A percentile compares a stretch with the other conserved stretches of the same genome.
Evolutionary conservation across 2,888 invertebrate genomes (phyloP).

Genomic region (Caenorhabditis sp.): DNA sequence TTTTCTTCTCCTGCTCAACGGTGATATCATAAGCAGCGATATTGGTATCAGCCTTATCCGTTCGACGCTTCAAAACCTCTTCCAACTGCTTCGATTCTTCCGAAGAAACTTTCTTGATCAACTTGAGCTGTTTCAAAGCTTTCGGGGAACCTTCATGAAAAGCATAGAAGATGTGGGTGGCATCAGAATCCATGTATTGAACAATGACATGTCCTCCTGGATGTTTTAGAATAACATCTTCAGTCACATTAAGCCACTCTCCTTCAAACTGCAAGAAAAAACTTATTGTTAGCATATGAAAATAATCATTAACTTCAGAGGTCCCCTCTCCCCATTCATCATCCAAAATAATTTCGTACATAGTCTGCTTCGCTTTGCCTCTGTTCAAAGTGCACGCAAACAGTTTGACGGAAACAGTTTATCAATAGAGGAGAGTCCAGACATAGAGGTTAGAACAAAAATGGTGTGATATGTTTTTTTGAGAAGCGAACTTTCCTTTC

Average conservation of each 20-base stretch:
- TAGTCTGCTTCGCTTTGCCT: background rate
- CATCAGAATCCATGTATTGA: conserved; percentile 63
- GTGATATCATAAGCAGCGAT: conserved; percentile 62
- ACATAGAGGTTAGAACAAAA: too few relatives aligned
- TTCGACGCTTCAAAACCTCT: conserved; percentile 39
- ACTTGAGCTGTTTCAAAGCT: conserved; percentile 65
- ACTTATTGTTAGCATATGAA: too few relatives aligned
- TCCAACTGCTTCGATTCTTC: conserved; percentile 41
- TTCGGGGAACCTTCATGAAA: conserved; percentile 65
- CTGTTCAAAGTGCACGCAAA: conserved; percentile 3
- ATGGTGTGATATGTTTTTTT: conserved; percentile 20
- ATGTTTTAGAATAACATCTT: conserved; percentile 63
- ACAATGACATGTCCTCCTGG: conserved; percentile 67
- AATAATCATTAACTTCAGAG: too few relatives aligned
- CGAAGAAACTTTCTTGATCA: conserved; percentile 38
- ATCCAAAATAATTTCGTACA: too few relatives aligned
- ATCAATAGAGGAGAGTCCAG: conserved; percentile 5
- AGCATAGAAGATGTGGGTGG: conserved; percentile 69
- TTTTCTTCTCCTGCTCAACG: conserved; percentile 67
- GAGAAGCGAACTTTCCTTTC: background rate
- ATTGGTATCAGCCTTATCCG: conserved; percentile 56
- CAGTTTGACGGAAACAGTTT: conserved; percentile 8
- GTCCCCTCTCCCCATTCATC: too few relatives aligned
- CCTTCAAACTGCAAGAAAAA: conserved; percentile 57
- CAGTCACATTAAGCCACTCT: conserved; percentile 63